Base-by-base conservation (phyloP, 1,140 invertebrate genomes). In the Hyposmocoma kahamanoa region DNA sequence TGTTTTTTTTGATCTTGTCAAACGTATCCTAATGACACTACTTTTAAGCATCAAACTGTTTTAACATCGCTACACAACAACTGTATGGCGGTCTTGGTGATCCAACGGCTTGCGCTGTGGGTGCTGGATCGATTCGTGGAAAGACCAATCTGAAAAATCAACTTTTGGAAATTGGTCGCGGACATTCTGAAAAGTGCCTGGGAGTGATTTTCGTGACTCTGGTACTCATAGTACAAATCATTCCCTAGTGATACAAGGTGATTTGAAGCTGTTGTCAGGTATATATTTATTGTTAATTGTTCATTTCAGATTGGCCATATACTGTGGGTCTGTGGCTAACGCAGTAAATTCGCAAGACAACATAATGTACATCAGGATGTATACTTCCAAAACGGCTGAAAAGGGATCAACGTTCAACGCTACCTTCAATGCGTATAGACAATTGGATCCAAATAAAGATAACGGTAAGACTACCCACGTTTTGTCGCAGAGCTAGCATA, bases 321-420 rank as follows among this genome's bases (percentile, higher is more conserved):
- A 80, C 52, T 81, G 80, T 39, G 80, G 80, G 0, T 84, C 74
- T 0, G 64, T 81, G 1, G 80, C 80, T 0, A 80, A 80, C 18
- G 57, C 76, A 0, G 68, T 81, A 2, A 75, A 59, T 0, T 77
- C 77, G 1, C 51, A 62, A 15, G 68, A 72, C 0, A 76, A 84
- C 28, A 54, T 75, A 0, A 82, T 84, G 74, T 56, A 78, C 24
- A 60, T 84, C 0, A 59, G 77, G 3, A 44, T 82, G 38, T 82
- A 66, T 34, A 56, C 57, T 1, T 63, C 76, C 0, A 18, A 41
- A 20, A 67, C 67, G 19, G 53, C 56, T 0, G 66, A 67, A 2
- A 62, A 50, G 8, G 47, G 53, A 0, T 36, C 28, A 0, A 73
- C 70, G 0, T 72, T 82, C 39, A 66, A 56, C 2, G 80, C 76